Evolutionary conservation across 2,113 vertebrate genomes (phyloP).

Genomic region (Macrotis lagotis): DNA sequence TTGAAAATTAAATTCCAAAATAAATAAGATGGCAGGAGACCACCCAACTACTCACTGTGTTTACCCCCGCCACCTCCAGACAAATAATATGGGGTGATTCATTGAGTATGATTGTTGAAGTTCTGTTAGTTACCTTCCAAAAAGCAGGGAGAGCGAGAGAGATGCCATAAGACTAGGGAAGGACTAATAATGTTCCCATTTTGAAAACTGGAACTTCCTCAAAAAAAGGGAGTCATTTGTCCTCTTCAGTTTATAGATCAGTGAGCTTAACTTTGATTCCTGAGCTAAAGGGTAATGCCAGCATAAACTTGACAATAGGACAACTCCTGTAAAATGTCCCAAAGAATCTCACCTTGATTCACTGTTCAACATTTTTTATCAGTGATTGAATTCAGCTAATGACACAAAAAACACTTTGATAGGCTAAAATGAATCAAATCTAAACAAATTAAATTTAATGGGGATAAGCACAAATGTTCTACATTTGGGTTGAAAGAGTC

Average conservation of each 20-base stretch:
- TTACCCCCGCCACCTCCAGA: not conserved
- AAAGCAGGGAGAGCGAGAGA: not conserved
- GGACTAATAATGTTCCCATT: not conserved
- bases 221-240: not conserved
- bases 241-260: not conserved
- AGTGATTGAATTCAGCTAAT: not conserved
- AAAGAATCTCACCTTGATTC: not conserved
- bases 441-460: not conserved
- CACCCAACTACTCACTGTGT: not conserved
- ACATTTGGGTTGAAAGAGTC: not conserved
- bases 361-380: not conserved
- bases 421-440: not conserved
- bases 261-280: not conserved
- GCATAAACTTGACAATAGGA: not conserved
- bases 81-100: not conserved
- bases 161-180: not conserved
- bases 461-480: not conserved
- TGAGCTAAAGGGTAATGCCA: not conserved
- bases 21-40: not conserved
- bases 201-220: not conserved
- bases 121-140: not conserved
- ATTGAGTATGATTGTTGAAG: not conserved
- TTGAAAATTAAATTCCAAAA: not conserved
- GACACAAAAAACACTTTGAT: not conserved
- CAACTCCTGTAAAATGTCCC: not conserved